Percentiles rank a stretch among this genome's conserved stretches.
These are phyloP conservation scores for Cromileptes altivelis DNA, from an alignment of 2,113 vertebrate species.

Conservation along the genomic window DNA sequence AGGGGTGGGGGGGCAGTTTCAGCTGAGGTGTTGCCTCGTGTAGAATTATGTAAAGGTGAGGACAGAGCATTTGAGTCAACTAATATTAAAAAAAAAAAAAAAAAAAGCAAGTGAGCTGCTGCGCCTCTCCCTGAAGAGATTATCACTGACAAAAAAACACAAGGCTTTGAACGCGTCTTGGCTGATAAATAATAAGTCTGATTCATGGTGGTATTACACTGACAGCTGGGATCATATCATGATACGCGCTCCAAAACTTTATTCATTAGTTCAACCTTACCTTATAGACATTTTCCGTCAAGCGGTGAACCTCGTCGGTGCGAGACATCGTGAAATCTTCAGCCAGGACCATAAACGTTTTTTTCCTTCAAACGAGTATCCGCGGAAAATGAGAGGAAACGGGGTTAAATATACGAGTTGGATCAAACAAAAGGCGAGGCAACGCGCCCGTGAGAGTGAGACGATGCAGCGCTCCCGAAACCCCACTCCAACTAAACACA, in stretches of 20 bases:
- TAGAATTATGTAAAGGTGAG: not conserved
- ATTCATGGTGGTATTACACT: not conserved
- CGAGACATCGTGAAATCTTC: constrained; percentile 92
- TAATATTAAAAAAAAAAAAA: not conserved
- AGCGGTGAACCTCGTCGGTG: constrained; percentile 95
- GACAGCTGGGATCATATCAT: not conserved
- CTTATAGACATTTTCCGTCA: constrained; percentile 98
- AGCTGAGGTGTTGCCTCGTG: not conserved
- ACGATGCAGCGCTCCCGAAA: constrained; percentile 61
- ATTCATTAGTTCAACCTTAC: constrained; percentile 81
- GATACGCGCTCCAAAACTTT: constrained; percentile 63
- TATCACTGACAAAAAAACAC: not conserved
- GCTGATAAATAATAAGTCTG: not conserved
- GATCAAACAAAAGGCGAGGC: constrained; percentile 28
- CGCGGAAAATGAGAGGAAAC: constrained; percentile 43
- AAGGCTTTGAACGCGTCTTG: constrained; percentile 17
- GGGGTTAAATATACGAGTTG: constrained; percentile 1
- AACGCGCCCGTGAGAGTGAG: constrained; percentile 27
- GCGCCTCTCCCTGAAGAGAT: constrained; percentile 40
- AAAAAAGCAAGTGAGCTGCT: constrained; percentile 5
- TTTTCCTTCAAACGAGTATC: constrained; percentile 74
- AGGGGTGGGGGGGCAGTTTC: not conserved
- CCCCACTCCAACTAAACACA: constrained; percentile 77
- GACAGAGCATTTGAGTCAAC: not conserved
- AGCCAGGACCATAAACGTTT: constrained; percentile 86